A percentile compares a stretch with the other conserved stretches of the same genome.
Conservation (phyloP, 2,888 invertebrate genomes). For the Noctua fimbriata region DNA sequence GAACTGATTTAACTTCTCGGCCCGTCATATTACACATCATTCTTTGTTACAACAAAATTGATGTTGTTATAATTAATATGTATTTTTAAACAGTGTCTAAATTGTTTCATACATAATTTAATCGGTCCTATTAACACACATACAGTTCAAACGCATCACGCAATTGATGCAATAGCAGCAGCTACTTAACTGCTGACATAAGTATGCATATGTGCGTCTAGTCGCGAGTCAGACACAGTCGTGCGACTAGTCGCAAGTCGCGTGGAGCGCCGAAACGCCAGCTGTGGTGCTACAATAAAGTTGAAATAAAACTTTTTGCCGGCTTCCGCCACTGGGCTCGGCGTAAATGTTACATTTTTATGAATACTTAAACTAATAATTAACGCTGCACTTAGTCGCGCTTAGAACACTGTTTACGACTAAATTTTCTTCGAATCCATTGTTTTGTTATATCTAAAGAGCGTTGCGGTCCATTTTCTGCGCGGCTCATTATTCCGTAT, state of each 20-base stretch:
- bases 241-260: slow-evolving; percentile 54
- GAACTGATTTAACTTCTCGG: slow-evolving; percentile 20
- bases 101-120: slow-evolving; percentile 24
- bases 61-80: slow-evolving; percentile 21
- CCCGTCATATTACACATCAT: not conserved
- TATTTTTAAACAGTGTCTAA: slow-evolving; percentile 14
- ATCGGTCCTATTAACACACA: slow-evolving; percentile 35
- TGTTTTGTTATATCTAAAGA: slow-evolving; percentile 81
- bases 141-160: slow-evolving; percentile 23
- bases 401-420: slow-evolving; percentile 83
- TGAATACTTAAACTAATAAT: slow-evolving; percentile 87
- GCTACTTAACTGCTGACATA: slow-evolving; percentile 1
- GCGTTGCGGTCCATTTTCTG: slow-evolving; percentile 79
- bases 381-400: slow-evolving; percentile 82
- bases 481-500: slow-evolving; percentile 78
- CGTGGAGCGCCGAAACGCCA: slow-evolving; percentile 73
- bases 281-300: slow-evolving; percentile 77
- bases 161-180: slow-evolving; percentile 35
- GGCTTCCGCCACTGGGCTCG: slow-evolving; percentile 74
- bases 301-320: slow-evolving; percentile 76
- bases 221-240: slow-evolving; percentile 15
- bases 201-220: slow-evolving; percentile 4
- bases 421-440: slow-evolving; percentile 79
- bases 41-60: not conserved
- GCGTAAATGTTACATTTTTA: slow-evolving; percentile 77